Base-by-base conservation (phyloP, 2,113 vertebrate genomes). In the Megaceryle torquata region DNA sequence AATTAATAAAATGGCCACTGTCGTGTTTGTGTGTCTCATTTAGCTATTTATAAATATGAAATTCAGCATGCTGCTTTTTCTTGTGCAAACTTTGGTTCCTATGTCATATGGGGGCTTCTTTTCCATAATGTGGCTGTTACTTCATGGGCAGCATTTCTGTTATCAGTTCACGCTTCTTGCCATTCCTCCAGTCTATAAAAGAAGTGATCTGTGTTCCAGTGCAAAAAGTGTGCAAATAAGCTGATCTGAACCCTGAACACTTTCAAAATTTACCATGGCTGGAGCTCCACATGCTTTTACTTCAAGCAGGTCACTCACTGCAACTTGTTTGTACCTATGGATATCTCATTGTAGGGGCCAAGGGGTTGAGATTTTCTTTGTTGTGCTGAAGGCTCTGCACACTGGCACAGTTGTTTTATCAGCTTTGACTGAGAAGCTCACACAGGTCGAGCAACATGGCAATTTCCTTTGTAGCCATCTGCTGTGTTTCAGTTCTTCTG, bases 71-170 rank as follows among this genome's bases (percentile, higher is more conserved):
- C 82, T 94, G 57, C 39, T 95, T 96, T 97, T 97, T 95, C 83
- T 79, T 94, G 93, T 92, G 94, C 92, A 97, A 83, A 95, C 93
- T 96, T 97, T 97, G 97, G 95, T 98, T 97, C 96, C 57, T 79
- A 41, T 71, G 39, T 82, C 70, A 44, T 48, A 39, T n/a, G 68
- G 81, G 81, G 91, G 44, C 51, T 90, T 41, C 46, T 76, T 93
- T 88, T 53, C 75, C 86, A 54, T 74, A 75, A 93, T 5, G 20
- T 31, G 43, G 11, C 37, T 85, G 33, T 20, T 88, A 83, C 80
- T 60, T 29, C 18, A 54, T 15, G 69, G 53, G 17, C 76, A 92
- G 31, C 61, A 19, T 79, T 88, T 90, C 35, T 89, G 69, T 82
- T 96, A 69, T 92, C 53, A 65, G 41, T 79, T 88, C 65, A 81